Conservation (phyloP, 2,113 vertebrate genomes). For the Callocephalon fimbriatum region DNA sequence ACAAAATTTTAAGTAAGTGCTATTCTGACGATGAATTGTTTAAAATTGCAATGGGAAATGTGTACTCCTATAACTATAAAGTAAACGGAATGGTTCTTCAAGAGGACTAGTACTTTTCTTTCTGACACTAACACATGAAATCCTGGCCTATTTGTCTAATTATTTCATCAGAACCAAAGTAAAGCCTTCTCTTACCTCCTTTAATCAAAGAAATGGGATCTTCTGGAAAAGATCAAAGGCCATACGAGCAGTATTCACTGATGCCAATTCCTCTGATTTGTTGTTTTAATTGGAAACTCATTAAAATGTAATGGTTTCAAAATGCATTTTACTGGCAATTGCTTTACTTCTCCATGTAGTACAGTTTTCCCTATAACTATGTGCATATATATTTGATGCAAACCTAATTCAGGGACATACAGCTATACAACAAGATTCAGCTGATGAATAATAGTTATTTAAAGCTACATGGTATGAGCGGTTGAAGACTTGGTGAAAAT, state of each 20-base stretch:
- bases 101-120: neutral
- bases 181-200: neutral
- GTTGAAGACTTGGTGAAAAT: neutral
- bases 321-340: neutral
- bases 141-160: neutral
- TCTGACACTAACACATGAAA: neutral
- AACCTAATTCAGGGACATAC: neutral
- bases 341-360: neutral
- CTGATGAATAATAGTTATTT: neutral
- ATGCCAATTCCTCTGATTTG: neutral
- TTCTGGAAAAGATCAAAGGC: neutral
- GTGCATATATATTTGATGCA: neutral
- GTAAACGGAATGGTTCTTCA: neutral
- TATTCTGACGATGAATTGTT: neutral
- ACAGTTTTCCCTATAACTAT: neutral
- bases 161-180: neutral
- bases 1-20: neutral
- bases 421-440: neutral
- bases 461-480: neutral
- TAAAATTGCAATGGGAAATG: neutral
- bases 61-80: neutral
- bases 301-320: neutral
- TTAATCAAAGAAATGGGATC: neutral
- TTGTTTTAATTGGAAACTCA: neutral
- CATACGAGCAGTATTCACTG: neutral